Evolutionary conservation across 2,888 invertebrate species (phyloP).

Genomic region (Itoplectis maculator): DNA sequence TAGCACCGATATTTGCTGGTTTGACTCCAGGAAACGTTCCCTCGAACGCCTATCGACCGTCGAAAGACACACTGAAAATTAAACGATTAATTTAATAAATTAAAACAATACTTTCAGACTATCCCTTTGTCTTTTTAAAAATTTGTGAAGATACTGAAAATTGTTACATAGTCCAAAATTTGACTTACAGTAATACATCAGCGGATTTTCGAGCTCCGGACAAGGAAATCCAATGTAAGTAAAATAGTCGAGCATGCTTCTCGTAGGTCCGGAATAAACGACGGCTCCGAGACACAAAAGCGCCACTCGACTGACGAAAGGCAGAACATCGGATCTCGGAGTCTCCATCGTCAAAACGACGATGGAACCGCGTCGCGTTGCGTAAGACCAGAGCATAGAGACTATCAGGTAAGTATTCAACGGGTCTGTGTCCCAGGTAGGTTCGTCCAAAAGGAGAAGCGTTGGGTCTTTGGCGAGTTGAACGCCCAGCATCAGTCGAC

Average conservation of each 20-base stretch:
- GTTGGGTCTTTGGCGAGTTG: conserved; percentile 97
- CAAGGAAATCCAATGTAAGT: conserved; percentile 98
- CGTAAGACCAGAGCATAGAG: conserved; percentile 95
- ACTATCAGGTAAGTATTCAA: conserved; percentile 97
- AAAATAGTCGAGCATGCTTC: conserved; percentile 97
- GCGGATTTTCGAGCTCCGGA: conserved; percentile 97
- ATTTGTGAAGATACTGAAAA: not conserved
- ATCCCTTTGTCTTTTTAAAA: too few relatives aligned
- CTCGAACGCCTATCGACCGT: conserved; percentile 86
- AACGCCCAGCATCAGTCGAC: conserved; percentile 95
- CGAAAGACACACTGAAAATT: conserved; percentile 88
- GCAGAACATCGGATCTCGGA: conserved; percentile 97
- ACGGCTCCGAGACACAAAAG: conserved; percentile 96
- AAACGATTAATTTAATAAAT: not conserved
- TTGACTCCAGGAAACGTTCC: conserved; percentile 96
- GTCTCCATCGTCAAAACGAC: conserved; percentile 97
- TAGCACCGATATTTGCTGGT: conserved; percentile 95
- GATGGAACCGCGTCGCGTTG: conserved; percentile 95
- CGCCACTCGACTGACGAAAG: conserved; percentile 96
- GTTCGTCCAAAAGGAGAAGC: conserved; percentile 95
- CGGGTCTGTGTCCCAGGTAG: conserved; percentile 97
- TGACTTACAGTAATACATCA: conserved; percentile 97
- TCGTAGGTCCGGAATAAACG: conserved; percentile 95
- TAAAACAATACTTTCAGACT: too few relatives aligned
- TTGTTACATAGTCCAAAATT: conserved; percentile 8